Conservation (phyloP, 2,888 invertebrate genomes). For the Epirrhoe alternata region DNA sequence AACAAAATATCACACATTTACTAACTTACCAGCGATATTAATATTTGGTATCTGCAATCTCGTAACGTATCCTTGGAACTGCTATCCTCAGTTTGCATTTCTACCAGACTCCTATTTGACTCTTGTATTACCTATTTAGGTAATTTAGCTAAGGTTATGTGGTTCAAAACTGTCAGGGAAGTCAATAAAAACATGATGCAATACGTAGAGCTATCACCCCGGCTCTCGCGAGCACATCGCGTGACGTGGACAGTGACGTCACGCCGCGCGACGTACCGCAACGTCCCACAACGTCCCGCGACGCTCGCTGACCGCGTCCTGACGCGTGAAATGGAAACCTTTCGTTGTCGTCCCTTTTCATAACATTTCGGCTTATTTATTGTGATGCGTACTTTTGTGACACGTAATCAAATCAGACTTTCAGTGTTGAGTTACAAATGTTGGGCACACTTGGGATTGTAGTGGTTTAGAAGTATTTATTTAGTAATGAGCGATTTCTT, state of each 20-base stretch:
- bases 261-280: constrained; percentile 3
- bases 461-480: neutral
- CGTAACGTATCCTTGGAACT: too few species aligned
- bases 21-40: too few species aligned
- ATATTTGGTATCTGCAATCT: too few species aligned
- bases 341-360: constrained; percentile 14
- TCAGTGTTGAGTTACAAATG: neutral
- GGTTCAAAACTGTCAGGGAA: neutral
- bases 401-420: constrained; percentile 3
- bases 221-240: constrained; percentile 20
- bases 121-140: too few species aligned
- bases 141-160: too few species aligned
- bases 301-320: constrained; percentile 17
- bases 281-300: constrained; percentile 12
- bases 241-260: constrained; percentile 18
- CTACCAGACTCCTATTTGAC: too few species aligned
- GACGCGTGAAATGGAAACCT: constrained; percentile 35
- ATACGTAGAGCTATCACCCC: constrained; percentile 13
- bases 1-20: too few species aligned
- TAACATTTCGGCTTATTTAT: constrained; percentile 21
- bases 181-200: constrained; percentile 17
- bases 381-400: constrained; percentile 4
- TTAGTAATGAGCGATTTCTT: too few species aligned
- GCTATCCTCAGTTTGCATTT: too few species aligned
- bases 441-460: neutral